Evolutionary conservation across 2,888 invertebrate species (phyloP).

Genomic region (Cheilosia pagana): DNA sequence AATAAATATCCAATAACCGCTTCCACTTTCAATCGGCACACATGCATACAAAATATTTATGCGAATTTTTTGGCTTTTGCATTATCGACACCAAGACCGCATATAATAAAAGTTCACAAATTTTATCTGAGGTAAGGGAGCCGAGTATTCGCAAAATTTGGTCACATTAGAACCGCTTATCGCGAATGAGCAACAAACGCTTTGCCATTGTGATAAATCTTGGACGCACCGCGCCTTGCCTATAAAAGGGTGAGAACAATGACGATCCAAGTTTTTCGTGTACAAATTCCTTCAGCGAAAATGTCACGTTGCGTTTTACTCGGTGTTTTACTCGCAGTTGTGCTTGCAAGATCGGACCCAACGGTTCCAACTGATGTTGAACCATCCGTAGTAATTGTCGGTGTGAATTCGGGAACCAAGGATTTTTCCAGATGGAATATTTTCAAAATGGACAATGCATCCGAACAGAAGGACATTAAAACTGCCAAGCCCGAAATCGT

Average conservation of each 20-base stretch:
- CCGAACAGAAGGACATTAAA: not conserved
- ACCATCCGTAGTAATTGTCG: not conserved
- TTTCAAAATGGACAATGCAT: not conserved
- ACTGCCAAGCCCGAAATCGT: not conserved
- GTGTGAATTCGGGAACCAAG: not conserved
- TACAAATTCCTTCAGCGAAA: not conserved
- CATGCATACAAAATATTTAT: too few relatives aligned
- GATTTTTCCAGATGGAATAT: conserved; percentile 4
- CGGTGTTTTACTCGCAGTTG: not conserved
- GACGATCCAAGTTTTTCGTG: not conserved
- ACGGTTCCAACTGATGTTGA: not conserved
- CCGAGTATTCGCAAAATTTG: not conserved
- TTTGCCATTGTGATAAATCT: not conserved
- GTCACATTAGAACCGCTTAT: not conserved
- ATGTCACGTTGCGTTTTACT: conserved; percentile 1
- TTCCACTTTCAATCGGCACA: too few relatives aligned
- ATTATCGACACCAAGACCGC: too few relatives aligned
- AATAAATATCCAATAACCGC: too few relatives aligned
- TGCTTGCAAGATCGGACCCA: not conserved
- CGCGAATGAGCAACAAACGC: not conserved
- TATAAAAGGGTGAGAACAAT: not conserved
- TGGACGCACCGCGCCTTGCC: not conserved
- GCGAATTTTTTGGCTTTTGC: too few relatives aligned
- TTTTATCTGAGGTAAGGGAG: not conserved
- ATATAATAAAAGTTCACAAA: too few relatives aligned